Base-by-base conservation (phyloP, 1,140 invertebrate genomes). In the Dreissena rostriformis region DNA sequence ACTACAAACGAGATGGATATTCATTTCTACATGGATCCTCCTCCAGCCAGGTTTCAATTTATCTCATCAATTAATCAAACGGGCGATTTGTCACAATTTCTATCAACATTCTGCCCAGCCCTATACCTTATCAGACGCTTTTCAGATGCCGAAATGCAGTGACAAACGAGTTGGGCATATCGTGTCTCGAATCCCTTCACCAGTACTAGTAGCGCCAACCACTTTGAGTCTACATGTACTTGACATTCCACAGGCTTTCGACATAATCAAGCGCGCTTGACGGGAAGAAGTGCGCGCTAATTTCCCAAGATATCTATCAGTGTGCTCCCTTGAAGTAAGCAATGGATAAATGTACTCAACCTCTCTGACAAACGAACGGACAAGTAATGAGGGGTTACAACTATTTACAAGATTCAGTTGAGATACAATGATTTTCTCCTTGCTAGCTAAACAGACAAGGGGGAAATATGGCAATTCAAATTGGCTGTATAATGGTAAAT, bases 251-350 rank as follows among this genome's bases (percentile, higher is more conserved):
- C 12, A 14, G 12, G 53, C 19, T 14, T 57, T 19, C 53, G 53
- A 57, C 12, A 57, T 12, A 57, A 57, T 57, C 53, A 14, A 57
- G 19, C 53, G 12, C 12, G 53, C 53, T n/a, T 57, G 12, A 57
- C 53, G 53, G 22, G 51, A 79, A 79, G 65, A 79, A 79, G 76
- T 79, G 76, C 49, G 22, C 65, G 66, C 76, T 79, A 70, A 79
- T 79, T 79, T 79, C 76, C 76, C 76, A 52, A 49, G 76, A 70
- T 79, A 79, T 65, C 67, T 79, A 79, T 79, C 76, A 55, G 24
- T n/a, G n/a, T n/a, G n/a, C 19, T 52, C 28, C 49, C 53, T 79
- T 53, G 76, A 79, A 17, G 39, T 22, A 67, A 57, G 39, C 70
- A 68, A 79, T 70, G 57, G 65, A 76, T 79, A 22, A 63, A 79